Percentiles rank a stretch among this genome's conserved stretches.
These are phyloP conservation scores for Automeris io DNA, from an alignment of 2,888 invertebrate genomes.

Conservation along the genomic window DNA sequence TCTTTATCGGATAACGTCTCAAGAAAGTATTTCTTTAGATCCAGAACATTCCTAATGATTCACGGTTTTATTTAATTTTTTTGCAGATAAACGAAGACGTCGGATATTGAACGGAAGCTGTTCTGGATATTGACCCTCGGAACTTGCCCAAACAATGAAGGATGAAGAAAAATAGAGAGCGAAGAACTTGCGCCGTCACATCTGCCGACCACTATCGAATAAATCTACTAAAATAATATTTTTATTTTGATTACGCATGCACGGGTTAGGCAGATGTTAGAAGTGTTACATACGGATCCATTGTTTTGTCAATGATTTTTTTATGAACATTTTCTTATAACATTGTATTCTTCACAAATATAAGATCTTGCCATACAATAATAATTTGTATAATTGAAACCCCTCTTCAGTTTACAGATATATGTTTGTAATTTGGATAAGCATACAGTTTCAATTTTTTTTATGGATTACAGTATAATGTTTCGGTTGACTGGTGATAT, in stretches of 20 bases:
- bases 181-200: constrained; percentile 52
- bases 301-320: constrained; percentile 7
- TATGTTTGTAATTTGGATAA: no score
- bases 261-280: constrained; percentile 71
- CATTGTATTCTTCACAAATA: no score
- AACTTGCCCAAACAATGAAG: constrained; percentile 58
- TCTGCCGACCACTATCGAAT: constrained; percentile 72
- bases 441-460: no score
- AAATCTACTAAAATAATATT: constrained; percentile 76
- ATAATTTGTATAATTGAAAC: no score
- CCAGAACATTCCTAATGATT: constrained; percentile 28
- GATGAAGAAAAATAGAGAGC: constrained; percentile 64
- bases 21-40: constrained; percentile 7
- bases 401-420: no score
- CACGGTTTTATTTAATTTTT: constrained; percentile 50
- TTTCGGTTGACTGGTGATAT: no score
- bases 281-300: constrained; percentile 29
- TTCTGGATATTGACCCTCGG: constrained; percentile 63
- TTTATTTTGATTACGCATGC: constrained; percentile 73
- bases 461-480: no score
- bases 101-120: constrained; percentile 61
- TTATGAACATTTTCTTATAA: no score
- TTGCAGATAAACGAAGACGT: constrained; percentile 54
- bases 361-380: no score
- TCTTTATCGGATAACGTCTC: constrained; percentile 17